Conservation (phyloP, 2,888 invertebrate genomes). For the Lepidocyrtoides sp. region DNA sequence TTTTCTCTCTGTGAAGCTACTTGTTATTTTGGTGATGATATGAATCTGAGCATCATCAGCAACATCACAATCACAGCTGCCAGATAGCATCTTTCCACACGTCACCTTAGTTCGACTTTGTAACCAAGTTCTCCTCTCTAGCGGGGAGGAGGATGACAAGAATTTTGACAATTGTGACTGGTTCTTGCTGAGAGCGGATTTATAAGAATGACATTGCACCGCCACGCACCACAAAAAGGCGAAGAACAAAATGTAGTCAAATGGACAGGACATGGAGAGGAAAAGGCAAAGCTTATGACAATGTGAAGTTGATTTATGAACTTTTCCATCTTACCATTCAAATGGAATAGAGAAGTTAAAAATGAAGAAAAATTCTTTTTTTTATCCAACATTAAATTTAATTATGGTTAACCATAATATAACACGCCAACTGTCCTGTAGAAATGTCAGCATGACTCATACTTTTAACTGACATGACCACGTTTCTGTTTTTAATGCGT, state of each 20-base stretch:
- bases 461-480: conserved; percentile 8
- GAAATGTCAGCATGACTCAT: background rate
- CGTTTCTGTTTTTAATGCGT: background rate
- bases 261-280: conserved; percentile 8
- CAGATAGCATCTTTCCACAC: conserved; percentile 63
- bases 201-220: conserved; percentile 36
- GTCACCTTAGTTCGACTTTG: conserved; percentile 52
- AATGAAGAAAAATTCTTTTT: conserved; percentile 27
- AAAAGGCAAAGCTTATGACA: conserved; percentile 52
- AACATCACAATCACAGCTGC: conserved; percentile 59
- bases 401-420: conserved; percentile 35
- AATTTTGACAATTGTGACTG: conserved; percentile 74
- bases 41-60: conserved; percentile 35
- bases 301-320: conserved; percentile 73
- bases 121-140: conserved; percentile 19
- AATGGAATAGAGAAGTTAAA: conserved; percentile 3
- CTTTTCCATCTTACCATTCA: background rate
- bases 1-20: background rate
- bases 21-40: conserved; percentile 15
- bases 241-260: conserved; percentile 32
- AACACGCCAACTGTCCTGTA: background rate
- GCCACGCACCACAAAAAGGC: conserved; percentile 39
- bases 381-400: conserved; percentile 27
- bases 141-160: conserved; percentile 67
- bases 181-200: conserved; percentile 61